Conservation (phyloP, 2,797 vertebrate genomes). For the Chloroceryle amazona region DNA sequence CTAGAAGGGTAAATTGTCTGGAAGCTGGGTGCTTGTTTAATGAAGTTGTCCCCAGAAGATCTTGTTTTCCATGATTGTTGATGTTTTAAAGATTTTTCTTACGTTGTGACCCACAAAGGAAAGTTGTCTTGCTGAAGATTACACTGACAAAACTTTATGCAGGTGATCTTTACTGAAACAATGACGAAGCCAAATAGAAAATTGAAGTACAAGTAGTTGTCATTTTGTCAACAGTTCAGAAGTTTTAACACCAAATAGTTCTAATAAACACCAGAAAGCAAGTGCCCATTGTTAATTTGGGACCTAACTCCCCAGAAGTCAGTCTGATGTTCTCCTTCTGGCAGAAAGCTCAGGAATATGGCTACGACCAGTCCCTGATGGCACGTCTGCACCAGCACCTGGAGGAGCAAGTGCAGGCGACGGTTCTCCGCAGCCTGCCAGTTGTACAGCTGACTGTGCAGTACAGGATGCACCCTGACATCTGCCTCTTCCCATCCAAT, state of each 20-base stretch:
- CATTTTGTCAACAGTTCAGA: neutral
- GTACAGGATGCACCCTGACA: slow-evolving; percentile 91
- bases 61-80: neutral
- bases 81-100: neutral
- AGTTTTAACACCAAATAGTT: neutral
- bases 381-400: slow-evolving; percentile 82
- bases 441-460: slow-evolving; percentile 84
- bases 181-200: neutral
- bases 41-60: neutral
- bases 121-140: neutral
- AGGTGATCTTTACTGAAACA: neutral
- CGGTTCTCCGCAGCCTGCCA: slow-evolving; percentile 17
- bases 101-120: neutral
- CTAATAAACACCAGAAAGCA: neutral
- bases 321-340: neutral
- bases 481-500: slow-evolving; percentile 88
- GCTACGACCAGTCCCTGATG: slow-evolving; percentile 89
- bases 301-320: neutral
- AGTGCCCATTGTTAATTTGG: neutral
- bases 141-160: neutral
- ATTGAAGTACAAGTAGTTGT: neutral
- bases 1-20: neutral
- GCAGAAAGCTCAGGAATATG: slow-evolving; percentile 86
- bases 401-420: slow-evolving; percentile 60
- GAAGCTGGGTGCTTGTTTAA: neutral